Conservation (phyloP, 1,140 invertebrate species). For the Uloborus diversus region DNA sequence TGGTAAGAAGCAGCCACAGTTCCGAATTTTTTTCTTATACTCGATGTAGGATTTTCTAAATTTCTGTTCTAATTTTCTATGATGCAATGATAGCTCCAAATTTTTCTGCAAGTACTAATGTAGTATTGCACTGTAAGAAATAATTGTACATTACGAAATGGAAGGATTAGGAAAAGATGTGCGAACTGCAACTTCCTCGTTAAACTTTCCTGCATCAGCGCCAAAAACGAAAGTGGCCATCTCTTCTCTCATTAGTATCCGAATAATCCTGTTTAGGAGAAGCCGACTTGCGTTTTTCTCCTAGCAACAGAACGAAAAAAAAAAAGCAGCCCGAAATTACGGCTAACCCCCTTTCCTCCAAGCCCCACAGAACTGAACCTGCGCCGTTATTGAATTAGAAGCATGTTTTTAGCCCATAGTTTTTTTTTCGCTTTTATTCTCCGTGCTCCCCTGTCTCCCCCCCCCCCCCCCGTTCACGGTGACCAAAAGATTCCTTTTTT, state of each 20-base stretch:
- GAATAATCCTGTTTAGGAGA: constrained; percentile 45
- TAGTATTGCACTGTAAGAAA: too few species aligned
- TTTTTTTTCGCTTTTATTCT: constrained; percentile 4
- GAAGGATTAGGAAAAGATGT: too few species aligned
- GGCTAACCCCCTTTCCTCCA: constrained; percentile 15
- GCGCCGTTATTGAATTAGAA: constrained; percentile 48
- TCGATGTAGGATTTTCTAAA: too few species aligned
- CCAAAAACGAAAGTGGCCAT: constrained; percentile 44
- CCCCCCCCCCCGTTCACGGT: neutral
- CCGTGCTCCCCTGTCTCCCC: neutral
- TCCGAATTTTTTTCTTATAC: too few species aligned
- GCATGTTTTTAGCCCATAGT: constrained; percentile 29
- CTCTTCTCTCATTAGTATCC: constrained; percentile 51
- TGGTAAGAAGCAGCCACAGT: too few species aligned
- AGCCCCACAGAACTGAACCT: constrained; percentile 12
- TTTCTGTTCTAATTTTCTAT: too few species aligned
- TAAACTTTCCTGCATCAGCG: constrained; percentile 13
- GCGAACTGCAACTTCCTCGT: too few species aligned
- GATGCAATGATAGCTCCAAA: too few species aligned
- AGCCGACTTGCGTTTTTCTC: constrained; percentile 31
- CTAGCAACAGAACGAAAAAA: neutral
- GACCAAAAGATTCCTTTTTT: constrained; percentile 34
- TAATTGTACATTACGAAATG: too few species aligned
- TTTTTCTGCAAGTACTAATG: too few species aligned
- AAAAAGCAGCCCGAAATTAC: constrained; percentile 39